Evolutionary conservation across 2,888 invertebrate genomes (phyloP).

Genomic region (Watsonalla cultraria): DNA sequence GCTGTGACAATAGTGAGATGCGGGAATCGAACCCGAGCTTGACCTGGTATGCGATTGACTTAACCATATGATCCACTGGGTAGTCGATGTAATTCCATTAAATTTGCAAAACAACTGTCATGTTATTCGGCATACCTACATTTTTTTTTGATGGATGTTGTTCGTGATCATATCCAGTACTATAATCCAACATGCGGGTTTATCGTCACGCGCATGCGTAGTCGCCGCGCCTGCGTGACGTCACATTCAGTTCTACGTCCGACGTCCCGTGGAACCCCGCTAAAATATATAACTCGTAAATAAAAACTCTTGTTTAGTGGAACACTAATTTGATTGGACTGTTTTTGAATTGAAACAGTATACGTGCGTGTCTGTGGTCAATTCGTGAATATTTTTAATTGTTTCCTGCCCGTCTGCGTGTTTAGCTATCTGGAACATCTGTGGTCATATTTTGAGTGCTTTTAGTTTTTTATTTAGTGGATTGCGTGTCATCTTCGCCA

Average conservation of each 20-base stretch:
- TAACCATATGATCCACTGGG: too few relatives aligned
- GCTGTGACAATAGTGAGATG: too few relatives aligned
- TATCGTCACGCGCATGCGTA: slow-evolving; percentile 55
- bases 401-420: background rate
- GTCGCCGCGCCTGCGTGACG: slow-evolving; percentile 65
- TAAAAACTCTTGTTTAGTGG: background rate
- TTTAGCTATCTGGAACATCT: background rate
- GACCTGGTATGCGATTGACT: too few relatives aligned
- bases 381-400: background rate
- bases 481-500: background rate
- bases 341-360: slow-evolving; percentile 5
- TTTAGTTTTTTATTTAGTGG: background rate
- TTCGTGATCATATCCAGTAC: slow-evolving; percentile 29
- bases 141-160: slow-evolving; percentile 7
- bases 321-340: background rate
- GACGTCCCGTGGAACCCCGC: slow-evolving; percentile 44
- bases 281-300: slow-evolving; percentile 3
- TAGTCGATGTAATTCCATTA: too few relatives aligned
- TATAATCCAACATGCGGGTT: slow-evolving; percentile 31
- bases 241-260: slow-evolving; percentile 51
- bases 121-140: too few relatives aligned
- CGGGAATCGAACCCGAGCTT: too few relatives aligned
- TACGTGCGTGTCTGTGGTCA: slow-evolving; percentile 11
- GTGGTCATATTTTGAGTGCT: background rate
- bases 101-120: too few relatives aligned